phyloP scores from a whole-genome alignment of 1,140 invertebrate species.

The Zaprionus inermis region DNA sequence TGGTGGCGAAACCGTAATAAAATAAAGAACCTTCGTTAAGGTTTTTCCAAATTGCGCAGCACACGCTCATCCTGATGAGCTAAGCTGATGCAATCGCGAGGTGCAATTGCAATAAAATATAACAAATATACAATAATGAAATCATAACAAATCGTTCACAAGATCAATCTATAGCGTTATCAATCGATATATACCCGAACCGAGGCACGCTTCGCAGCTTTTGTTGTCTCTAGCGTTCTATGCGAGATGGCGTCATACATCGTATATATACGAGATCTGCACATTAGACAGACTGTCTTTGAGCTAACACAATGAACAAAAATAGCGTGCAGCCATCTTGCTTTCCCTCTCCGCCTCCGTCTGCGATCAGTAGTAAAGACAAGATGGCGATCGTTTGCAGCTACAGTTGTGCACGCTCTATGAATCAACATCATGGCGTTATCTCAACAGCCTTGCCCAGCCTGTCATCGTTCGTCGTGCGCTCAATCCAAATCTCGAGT shows the following conservation, averaged over 20 bases:
- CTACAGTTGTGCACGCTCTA: slow-evolving; percentile 3
- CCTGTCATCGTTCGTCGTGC: not conserved
- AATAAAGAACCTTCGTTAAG: slow-evolving; percentile 26
- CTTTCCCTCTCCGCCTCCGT: not conserved
- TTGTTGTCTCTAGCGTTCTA: not conserved
- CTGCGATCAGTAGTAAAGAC: not conserved
- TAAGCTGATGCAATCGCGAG: slow-evolving; percentile 65
- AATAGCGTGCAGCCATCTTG: not conserved
- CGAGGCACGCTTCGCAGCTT: not conserved
- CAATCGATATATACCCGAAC: not conserved
- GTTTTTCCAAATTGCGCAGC: slow-evolving; percentile 70
- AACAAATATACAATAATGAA: slow-evolving; percentile 8
- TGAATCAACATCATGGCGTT: slow-evolving; percentile 7
- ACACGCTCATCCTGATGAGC: slow-evolving; percentile 28
- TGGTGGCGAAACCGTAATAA: not conserved
- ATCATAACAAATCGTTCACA: slow-evolving; percentile 15
- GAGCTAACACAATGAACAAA: not conserved
- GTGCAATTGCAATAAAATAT: slow-evolving; percentile 53
- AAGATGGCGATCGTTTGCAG: slow-evolving; percentile 1
- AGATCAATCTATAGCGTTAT: slow-evolving; percentile 14
- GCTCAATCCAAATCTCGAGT: slow-evolving; percentile 1
- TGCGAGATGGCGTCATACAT: slow-evolving; percentile 1
- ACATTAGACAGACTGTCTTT: not conserved
- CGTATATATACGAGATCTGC: not conserved
- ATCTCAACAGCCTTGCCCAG: slow-evolving; percentile 6